phyloP scores from a whole-genome alignment of 2,888 invertebrate species.

The Tridacna gigas region DNA sequence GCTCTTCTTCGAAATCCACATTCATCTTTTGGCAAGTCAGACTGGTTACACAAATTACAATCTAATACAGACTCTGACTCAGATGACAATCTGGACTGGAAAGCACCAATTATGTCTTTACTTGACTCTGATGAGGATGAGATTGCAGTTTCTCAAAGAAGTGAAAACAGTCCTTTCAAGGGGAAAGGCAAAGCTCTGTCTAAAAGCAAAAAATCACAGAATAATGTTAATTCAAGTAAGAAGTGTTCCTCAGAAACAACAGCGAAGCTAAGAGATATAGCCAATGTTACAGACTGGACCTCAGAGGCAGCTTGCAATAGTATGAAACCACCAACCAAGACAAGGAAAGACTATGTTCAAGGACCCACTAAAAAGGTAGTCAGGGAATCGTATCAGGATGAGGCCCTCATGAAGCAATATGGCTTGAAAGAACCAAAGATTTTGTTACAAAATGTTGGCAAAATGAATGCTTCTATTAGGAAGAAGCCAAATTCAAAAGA shows the following conservation, averaged over 20 bases:
- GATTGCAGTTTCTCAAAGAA: background rate
- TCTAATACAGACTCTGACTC: slow-evolving; percentile 4
- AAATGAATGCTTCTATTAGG: too few relatives aligned
- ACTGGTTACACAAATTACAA: slow-evolving; percentile 3
- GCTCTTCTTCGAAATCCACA: slow-evolving; percentile 12
- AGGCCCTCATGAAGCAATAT: too few relatives aligned
- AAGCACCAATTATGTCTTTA: background rate
- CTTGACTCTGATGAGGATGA: slow-evolving; percentile 8
- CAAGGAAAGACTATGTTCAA: too few relatives aligned
- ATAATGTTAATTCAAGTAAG: background rate
- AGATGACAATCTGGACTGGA: background rate
- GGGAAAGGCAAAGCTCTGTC: slow-evolving; percentile 9
- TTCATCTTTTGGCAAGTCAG: background rate
- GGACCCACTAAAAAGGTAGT: too few relatives aligned
- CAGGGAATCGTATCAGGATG: too few relatives aligned
- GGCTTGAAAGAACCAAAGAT: too few relatives aligned
- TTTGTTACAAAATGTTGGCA: too few relatives aligned
- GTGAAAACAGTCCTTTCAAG: background rate
- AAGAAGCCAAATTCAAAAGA: too few relatives aligned
- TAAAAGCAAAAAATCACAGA: background rate
- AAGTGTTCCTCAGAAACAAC: background rate
- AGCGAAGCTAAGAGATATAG: background rate
- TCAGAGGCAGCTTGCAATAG: too few relatives aligned
- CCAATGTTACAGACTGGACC: too few relatives aligned
- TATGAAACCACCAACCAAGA: too few relatives aligned